Evolutionary conservation across 2,797 vertebrate genomes (phyloP), one percentile per base, ranked within the genome.

Genomic region (Champsocephalus esox): DNA sequence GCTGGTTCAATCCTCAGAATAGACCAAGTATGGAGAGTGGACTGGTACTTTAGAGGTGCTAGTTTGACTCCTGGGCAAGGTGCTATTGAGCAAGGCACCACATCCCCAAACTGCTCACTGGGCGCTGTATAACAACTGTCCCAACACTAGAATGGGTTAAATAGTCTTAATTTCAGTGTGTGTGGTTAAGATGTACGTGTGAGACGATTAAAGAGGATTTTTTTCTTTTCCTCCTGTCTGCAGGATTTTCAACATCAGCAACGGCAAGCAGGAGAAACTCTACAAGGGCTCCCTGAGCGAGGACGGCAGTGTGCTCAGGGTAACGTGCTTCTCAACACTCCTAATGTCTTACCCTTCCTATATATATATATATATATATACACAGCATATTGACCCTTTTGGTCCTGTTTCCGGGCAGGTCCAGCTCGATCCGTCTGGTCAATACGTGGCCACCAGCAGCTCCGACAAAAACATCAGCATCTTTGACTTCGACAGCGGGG

Each of bases 171-270:
- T 28, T 28, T 28, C 28, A 28, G 28, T 28, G 28, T 1, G 34
- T 8, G 34, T 38, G 34, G 34, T 38, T 38, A 38, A 38, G 6
- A 38, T 7, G 34, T 38, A 38, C 34, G 8, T 9, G 34, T 38
- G 34, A 7, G 6, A 38, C 34, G 34, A 9, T 38, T 38, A 38
- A 38, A 38, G 34, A 9, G 34, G 34, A 38, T 7, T 2, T 38
- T 9, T 7, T 38, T 38, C 11, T 5, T 56, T 59, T 63, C 6
- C 17, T 43, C 57, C 9, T 45, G 16, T 34, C 28, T 66, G 16
- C 86, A 99, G 98, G 89, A 95, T 99, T 92, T 98, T 99, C 85
- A 98, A 98, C 92, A 97, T 99, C 89, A 96, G 94, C 92, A 98
- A 94, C n/a, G 98, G 98, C 60, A 99, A 98, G 90, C 97, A 99